A percentile compares a stretch with the other conserved stretches of the same genome.
These are phyloP conservation scores for Parnassius apollo DNA, from an alignment of 2,888 invertebrate genomes.

Conservation along the genomic window DNA sequence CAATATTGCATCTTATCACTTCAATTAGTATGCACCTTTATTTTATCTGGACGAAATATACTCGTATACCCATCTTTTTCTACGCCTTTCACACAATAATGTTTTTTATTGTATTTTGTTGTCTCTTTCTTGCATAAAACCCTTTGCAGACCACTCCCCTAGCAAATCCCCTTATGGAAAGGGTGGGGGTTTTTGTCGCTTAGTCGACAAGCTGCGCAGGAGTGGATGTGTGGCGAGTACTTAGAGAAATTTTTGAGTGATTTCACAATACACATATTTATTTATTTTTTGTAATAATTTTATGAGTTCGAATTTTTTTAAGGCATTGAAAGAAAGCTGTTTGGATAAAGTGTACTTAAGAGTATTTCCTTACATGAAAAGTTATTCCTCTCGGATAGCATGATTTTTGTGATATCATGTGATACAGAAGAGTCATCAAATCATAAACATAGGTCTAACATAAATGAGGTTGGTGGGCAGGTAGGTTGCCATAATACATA, in stretches of 20 bases:
- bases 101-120: slow-evolving; percentile 36
- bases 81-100: slow-evolving; percentile 24
- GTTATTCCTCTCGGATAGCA: too few species aligned
- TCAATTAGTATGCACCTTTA: slow-evolving; percentile 31
- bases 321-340: too few species aligned
- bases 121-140: slow-evolving; percentile 37
- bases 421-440: too few species aligned
- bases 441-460: too few species aligned
- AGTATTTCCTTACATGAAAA: too few species aligned
- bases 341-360: too few species aligned
- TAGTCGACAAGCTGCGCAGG: slow-evolving; percentile 40
- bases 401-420: too few species aligned
- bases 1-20: slow-evolving; percentile 9
- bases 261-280: background rate
- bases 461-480: too few species aligned
- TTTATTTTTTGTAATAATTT: too few species aligned
- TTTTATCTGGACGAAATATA: slow-evolving; percentile 17
- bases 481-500: too few species aligned
- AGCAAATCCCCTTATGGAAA: slow-evolving; percentile 38
- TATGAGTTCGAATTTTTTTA: too few species aligned
- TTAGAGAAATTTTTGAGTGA: slow-evolving; percentile 10
- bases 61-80: slow-evolving; percentile 38
- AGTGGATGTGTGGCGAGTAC: slow-evolving; percentile 31
- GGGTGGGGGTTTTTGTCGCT: slow-evolving; percentile 39
- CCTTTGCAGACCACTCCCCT: slow-evolving; percentile 42